Evolutionary conservation across 2,888 invertebrate species (phyloP), one percentile per base, ranked within the genome.

Genomic region (Athalia circularis): DNA sequence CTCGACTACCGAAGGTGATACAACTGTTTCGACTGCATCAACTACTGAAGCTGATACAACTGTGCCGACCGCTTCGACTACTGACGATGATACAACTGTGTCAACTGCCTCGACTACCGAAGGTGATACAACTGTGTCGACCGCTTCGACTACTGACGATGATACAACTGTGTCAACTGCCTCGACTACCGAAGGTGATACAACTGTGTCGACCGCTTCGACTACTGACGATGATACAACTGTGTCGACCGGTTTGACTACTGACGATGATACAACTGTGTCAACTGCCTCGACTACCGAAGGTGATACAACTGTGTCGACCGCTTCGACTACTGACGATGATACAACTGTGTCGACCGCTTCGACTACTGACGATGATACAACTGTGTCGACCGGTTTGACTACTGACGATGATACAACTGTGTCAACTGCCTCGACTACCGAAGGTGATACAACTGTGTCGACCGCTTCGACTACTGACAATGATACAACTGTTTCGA

Each of bases 81-180:
- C 64, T 5, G 4, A 64, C 29, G 9, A 4, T 7, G 43, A 43
- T 29, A 29, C 29, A 29, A 67, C 13, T 11, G 3, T 45, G 0
- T 59, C 74, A 5, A 74, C 74, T 13, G 47, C 43, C 11, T 5
- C 74, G 3, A 74, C 74, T 6, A 74, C 74, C 1, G 61, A 74
- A 6, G 47, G 50, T 15, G 61, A 68, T 0, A 75, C 76, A 5
- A 76, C 76, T 2, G 65, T 54, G 54, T 48, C 79, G 50, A 11
- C 54, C 5, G 67, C 3, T 4, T 3, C 67, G 0, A 72, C 74
- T 0, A 52, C 65, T n/a, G 76, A 65, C 65, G n/a, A 6, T 8
- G 64, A 1, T 9, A 43, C 62, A 0, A 43, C 64, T 45, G 45
- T 9, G 2, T 1, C 64, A 9, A 6, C 64, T 3, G 29, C 29